Evolutionary conservation across 2,797 vertebrate species (phyloP).

Genomic region (Graptemys geographica): DNA sequence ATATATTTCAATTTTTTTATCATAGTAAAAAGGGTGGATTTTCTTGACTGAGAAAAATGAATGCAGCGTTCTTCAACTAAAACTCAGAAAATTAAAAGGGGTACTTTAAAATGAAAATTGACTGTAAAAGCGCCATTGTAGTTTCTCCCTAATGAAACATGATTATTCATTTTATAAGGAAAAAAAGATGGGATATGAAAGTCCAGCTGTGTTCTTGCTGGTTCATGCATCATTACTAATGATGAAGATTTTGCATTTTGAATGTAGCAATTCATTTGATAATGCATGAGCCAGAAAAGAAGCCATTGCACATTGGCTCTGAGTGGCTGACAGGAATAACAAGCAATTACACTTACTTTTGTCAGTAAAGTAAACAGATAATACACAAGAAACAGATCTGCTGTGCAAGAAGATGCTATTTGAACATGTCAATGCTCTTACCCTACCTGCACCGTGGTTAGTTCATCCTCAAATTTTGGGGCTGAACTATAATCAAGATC

Average conservation of each 20-base stretch:
- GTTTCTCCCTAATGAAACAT: not conserved
- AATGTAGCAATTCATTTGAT: fast-evolving
- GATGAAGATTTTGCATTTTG: not conserved
- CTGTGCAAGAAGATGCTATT: not conserved
- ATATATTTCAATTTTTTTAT: slow-evolving; percentile 32
- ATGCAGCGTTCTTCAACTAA: not conserved
- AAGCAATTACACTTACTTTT: fast-evolving
- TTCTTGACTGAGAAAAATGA: not conserved
- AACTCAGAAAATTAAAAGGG: not conserved
- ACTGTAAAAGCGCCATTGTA: not conserved
- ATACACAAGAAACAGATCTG: too few relatives aligned
- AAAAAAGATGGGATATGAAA: not conserved
- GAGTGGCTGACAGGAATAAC: not conserved
- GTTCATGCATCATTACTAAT: not conserved
- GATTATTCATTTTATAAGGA: not conserved
- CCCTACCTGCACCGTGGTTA: not conserved
- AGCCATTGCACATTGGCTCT: fast-evolving
- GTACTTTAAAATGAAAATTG: not conserved
- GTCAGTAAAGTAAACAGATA: not conserved
- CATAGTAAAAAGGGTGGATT: slow-evolving; percentile 24
- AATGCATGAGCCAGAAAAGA: not conserved
- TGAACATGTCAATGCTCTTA: not conserved
- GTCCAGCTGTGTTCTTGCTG: not conserved
- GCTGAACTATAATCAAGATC: not conserved
- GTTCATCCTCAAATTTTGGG: not conserved